These are phyloP conservation scores for Parochlus steinenii DNA, from an alignment of 2,888 invertebrate genomes.

Conservation along the genomic window DNA sequence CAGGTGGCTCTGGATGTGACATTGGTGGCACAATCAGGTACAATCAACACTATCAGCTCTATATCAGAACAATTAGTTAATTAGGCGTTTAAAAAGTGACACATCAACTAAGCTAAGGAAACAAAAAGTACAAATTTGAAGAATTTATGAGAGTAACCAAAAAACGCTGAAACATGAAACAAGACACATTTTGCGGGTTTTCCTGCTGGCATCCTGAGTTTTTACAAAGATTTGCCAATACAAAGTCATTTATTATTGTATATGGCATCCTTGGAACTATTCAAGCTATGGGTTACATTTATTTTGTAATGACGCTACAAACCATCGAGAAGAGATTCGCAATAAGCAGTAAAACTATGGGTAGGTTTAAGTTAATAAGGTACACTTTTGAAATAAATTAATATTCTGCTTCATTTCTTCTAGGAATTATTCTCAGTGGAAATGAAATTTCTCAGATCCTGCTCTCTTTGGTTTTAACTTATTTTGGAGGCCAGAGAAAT, in stretches of 20 bases:
- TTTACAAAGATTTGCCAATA: slow-evolving; percentile 40
- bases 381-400: background rate
- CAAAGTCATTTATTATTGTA: slow-evolving; percentile 39
- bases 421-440: slow-evolving; percentile 46
- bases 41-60: no score
- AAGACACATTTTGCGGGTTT: slow-evolving; percentile 35
- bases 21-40: no score
- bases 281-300: slow-evolving; percentile 47
- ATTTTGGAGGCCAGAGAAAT: slow-evolving; percentile 47
- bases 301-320: slow-evolving; percentile 45
- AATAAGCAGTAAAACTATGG: slow-evolving; percentile 48
- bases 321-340: slow-evolving; percentile 51
- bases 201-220: slow-evolving; percentile 38
- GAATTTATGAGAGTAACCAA: no score
- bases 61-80: no score
- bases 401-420: background rate
- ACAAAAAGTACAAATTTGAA: no score
- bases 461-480: slow-evolving; percentile 41
- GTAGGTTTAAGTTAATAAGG: slow-evolving; percentile 25
- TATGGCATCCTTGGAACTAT: slow-evolving; percentile 46
- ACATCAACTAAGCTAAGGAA: no score
- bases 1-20: no score
- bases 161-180: no score
- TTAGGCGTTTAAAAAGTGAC: background rate
- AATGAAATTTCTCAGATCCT: slow-evolving; percentile 54